Conservation (phyloP, 1,140 invertebrate genomes). For the Cepaea nemoralis region DNA sequence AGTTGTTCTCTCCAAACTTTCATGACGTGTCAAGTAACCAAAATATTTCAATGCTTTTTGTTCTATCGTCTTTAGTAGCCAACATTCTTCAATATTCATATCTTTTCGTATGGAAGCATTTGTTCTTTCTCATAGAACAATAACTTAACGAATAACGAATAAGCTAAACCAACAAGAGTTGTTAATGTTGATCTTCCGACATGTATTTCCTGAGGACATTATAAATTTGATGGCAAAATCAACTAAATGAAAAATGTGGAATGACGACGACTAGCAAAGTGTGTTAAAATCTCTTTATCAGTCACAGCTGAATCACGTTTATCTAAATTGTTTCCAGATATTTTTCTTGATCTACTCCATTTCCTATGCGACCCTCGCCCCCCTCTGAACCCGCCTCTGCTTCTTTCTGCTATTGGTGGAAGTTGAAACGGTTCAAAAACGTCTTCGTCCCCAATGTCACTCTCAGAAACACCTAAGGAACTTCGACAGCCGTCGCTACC, state of each 20-base stretch:
- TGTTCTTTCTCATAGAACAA: no score
- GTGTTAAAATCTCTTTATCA: conserved; percentile 48
- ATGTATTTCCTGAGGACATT: neutral
- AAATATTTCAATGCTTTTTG: no score
- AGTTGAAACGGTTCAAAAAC: conserved; percentile 17
- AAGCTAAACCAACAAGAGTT: no score
- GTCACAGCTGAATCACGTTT: conserved; percentile 45
- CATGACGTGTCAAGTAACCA: no score
- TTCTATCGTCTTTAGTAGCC: no score
- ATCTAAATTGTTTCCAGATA: conserved; percentile 28
- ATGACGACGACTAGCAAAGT: conserved; percentile 49
- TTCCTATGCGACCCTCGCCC: conserved; percentile 16
- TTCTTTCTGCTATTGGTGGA: neutral
- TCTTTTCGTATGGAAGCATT: no score
- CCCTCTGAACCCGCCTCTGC: neutral
- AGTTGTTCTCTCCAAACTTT: no score
- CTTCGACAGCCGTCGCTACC: conserved; percentile 33
- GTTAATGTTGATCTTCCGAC: no score
- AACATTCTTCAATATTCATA: no score
- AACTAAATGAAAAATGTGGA: conserved; percentile 51
- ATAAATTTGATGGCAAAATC: neutral
- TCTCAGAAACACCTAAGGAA: conserved; percentile 40
- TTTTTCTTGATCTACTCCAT: conserved; percentile 34
- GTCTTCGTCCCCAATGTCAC: conserved; percentile 39
- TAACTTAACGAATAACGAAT: no score